Evolutionary conservation across 2,888 invertebrate genomes (phyloP), one percentile per base, ranked within the genome.

Genomic region (Diadegma fenestrale): DNA sequence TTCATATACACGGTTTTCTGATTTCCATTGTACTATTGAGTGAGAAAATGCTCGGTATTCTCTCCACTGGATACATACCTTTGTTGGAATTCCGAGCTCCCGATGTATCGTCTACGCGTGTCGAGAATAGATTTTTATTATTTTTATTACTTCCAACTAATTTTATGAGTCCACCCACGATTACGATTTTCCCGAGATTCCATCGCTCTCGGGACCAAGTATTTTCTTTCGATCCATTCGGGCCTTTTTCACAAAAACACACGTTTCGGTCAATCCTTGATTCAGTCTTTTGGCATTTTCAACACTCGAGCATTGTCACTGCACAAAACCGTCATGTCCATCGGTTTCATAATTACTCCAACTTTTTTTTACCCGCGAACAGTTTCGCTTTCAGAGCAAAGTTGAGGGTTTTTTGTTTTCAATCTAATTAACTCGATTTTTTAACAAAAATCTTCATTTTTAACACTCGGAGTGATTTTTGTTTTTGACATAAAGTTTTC

Each of bases 121-220:
- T 86, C 84, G 79, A 72, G 86, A 88, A 87, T 86, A 84, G 87
- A 88, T 86, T 88, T 87, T 85, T 85, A 82, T 87, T 76, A 85
- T 88, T 75, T 87, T 85, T 72, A 87, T 88, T 77, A 77, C 63
- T 77, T 83, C 61, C 33, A 66, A 63, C 73, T 76, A 85, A 84
- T 86, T 51, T 22, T 71, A 77, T 73, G 37, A 63, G 37, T 64
- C 22, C 19, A 63, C 78, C 72, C 43, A 43, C 78, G 19, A 66
- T 26, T 30, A 41, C 43, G 33, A 78, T 81, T 77, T 64, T 22
- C 37, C 69, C 78, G 54, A 63, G 48, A 63, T 66, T 41, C 61
- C 72, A 30, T 48, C 43, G 41, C 48, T 22, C 12, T 68, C 43
- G 30, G 66, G 33, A 33, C 30, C 37, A 43, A 51, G 58, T 84